These are phyloP conservation scores for Drosophila triauraria DNA, from an alignment of 1,140 invertebrate genomes.

Conservation along the genomic window DNA sequence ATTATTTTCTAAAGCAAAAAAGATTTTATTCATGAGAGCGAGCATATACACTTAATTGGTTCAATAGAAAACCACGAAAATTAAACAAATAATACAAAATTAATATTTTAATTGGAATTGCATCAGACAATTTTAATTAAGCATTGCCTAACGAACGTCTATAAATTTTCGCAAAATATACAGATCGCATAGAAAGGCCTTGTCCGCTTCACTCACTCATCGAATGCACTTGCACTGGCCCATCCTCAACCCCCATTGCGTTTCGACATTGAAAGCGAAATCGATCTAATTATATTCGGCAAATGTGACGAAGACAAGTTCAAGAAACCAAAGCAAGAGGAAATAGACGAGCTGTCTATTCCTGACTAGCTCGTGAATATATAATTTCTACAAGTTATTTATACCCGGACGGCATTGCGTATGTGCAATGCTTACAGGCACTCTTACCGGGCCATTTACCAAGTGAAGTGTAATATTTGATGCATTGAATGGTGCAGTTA, in stretches of 20 bases:
- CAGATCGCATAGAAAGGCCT: conserved; percentile 16
- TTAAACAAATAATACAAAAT: neutral
- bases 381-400: conserved; percentile 23
- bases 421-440: conserved; percentile 22
- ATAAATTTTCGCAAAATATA: neutral
- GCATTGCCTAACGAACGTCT: neutral
- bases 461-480: conserved; percentile 15
- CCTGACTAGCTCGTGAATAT: conserved; percentile 1
- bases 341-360: conserved; percentile 3
- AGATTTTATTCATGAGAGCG: neutral
- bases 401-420: conserved; percentile 14
- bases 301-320: conserved; percentile 29
- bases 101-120: neutral
- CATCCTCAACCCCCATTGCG: conserved; percentile 27
- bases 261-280: conserved; percentile 47
- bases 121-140: neutral
- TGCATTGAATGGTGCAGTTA: conserved; percentile 24
- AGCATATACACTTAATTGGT: too few relatives aligned
- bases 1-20: too few relatives aligned
- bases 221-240: conserved; percentile 23
- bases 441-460: neutral
- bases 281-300: conserved; percentile 47
- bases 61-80: neutral
- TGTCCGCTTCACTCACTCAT: conserved; percentile 21
- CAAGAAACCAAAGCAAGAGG: conserved; percentile 33